These are phyloP conservation scores for Sylvilagus bachmani DNA, from an alignment of 2,113 vertebrate genomes.

Conservation along the genomic window DNA sequence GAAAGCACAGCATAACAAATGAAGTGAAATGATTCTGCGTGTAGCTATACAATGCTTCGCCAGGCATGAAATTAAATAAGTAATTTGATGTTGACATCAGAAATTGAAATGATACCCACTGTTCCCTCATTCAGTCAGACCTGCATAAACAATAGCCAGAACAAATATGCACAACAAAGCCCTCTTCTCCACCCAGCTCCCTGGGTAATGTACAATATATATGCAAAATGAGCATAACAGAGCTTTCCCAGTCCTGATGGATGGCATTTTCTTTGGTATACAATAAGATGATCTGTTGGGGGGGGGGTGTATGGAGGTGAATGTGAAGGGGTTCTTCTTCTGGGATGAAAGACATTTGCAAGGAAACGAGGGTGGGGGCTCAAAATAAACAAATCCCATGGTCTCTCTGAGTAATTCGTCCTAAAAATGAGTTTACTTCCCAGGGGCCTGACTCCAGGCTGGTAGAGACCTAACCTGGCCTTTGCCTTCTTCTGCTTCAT, in stretches of 20 bases:
- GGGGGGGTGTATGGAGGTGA: conserved; percentile 29
- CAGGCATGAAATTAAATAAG: conserved; percentile 99
- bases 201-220: conserved; percentile 91
- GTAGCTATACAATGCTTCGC: conserved; percentile 97
- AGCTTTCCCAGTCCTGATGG: conserved; percentile 86
- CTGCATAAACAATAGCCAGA: conserved; percentile 91
- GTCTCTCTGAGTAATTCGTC: conserved; percentile 55
- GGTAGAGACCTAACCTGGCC: conserved; percentile 42
- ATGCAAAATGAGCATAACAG: conserved; percentile 88
- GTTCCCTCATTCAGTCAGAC: conserved; percentile 92
- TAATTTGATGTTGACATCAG: conserved; percentile 99
- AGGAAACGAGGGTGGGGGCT: not conserved
- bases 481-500: not conserved
- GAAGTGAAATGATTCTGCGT: conserved; percentile 96
- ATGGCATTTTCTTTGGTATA: conserved; percentile 89
- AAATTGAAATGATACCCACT: conserved; percentile 98
- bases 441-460: conserved; percentile 7
- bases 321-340: conserved; percentile 69
- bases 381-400: not conserved
- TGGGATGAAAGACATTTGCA: conserved; percentile 77
- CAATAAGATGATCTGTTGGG: conserved; percentile 81
- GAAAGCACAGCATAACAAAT: conserved; percentile 96
- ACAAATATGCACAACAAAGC: conserved; percentile 89
- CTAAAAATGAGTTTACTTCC: conserved; percentile 65
- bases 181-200: conserved; percentile 86